These are phyloP conservation scores for Prionchulus punctatus DNA, from an alignment of 2,888 invertebrate genomes.

Conservation along the genomic window DNA sequence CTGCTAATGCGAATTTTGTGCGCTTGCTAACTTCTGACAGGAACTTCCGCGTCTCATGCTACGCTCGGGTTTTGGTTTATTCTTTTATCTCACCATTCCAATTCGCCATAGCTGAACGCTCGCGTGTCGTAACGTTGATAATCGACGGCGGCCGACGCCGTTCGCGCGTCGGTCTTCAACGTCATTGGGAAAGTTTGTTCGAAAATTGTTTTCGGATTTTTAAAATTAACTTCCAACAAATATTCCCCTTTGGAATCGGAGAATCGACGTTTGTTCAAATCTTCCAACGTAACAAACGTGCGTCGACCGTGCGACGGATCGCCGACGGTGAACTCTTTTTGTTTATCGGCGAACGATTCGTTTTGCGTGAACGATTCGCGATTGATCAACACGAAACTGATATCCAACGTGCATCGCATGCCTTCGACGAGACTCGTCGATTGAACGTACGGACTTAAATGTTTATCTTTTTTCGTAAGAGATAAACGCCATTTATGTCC, in stretches of 20 bases:
- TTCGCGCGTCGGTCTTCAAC: slow-evolving; percentile 33
- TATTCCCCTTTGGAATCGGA: slow-evolving; percentile 63
- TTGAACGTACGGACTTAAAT: slow-evolving; percentile 58
- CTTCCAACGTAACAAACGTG: slow-evolving; percentile 30
- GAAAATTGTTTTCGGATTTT: slow-evolving; percentile 55
- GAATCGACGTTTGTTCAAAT: slow-evolving; percentile 21
- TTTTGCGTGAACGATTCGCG: slow-evolving; percentile 65
- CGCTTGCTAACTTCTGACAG: too few relatives aligned
- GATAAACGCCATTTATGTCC: slow-evolving; percentile 66
- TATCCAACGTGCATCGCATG: slow-evolving; percentile 59
- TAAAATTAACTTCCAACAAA: slow-evolving; percentile 58
- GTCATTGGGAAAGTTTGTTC: slow-evolving; percentile 53
- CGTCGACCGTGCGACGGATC: slow-evolving; percentile 24
- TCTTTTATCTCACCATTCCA: slow-evolving; percentile 77
- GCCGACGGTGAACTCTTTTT: slow-evolving; percentile 41
- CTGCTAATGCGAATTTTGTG: too few relatives aligned
- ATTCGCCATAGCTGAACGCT: slow-evolving; percentile 61
- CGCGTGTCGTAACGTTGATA: slow-evolving; percentile 42
- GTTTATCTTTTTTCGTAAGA: slow-evolving; percentile 57
- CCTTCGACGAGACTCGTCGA: slow-evolving; percentile 59
- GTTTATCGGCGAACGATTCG: slow-evolving; percentile 59
- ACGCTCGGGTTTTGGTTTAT: too few relatives aligned
- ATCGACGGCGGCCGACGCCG: background rate
- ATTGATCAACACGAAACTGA: slow-evolving; percentile 59
- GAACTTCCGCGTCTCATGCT: slow-evolving; percentile 32